Evolutionary conservation across 1,140 invertebrate genomes (phyloP).

Genomic region (Panagrolaimus sp.): DNA sequence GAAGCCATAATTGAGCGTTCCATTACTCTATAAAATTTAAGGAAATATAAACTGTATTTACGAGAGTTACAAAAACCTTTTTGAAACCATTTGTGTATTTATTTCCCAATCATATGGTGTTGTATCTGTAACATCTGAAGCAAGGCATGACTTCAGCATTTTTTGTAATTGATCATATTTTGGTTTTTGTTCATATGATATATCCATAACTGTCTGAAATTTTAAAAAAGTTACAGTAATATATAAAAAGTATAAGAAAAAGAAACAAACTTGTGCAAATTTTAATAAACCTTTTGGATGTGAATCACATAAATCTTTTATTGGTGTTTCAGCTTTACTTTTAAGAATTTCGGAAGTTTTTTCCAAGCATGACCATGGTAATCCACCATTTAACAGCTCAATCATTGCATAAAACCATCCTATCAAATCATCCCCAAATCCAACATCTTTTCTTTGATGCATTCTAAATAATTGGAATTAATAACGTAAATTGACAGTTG

Average conservation of each 20-base stretch:
- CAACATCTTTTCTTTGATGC: conserved; percentile 2
- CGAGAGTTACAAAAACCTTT: not conserved
- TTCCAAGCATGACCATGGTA: not conserved
- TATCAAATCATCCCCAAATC: not conserved
- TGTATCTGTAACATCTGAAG: not conserved
- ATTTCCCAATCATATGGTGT: conserved; percentile 8
- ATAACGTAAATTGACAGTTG: too few species aligned
- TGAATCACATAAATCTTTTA: conserved; percentile 7
- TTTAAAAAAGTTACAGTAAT: not conserved
- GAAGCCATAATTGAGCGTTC: not conserved
- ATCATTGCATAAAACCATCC: conserved; percentile 11
- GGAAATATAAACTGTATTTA: not conserved
- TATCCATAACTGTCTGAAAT: too few species aligned
- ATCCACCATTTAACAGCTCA: not conserved
- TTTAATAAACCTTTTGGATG: conserved; percentile 4
- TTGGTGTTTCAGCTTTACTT: not conserved
- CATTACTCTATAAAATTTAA: not conserved
- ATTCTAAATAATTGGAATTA: too few species aligned
- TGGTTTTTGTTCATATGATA: not conserved
- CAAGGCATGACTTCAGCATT: not conserved
- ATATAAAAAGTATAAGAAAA: too few species aligned
- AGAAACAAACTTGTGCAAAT: not conserved
- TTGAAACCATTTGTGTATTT: not conserved
- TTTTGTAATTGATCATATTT: conserved; percentile 1
- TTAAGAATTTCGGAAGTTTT: conserved; percentile 2